Evolutionary conservation across 92 coral and sea anemone species (phyloP), one percentile per base, ranked within the genome.

Genomic region (Heliopora coerulea): DNA sequence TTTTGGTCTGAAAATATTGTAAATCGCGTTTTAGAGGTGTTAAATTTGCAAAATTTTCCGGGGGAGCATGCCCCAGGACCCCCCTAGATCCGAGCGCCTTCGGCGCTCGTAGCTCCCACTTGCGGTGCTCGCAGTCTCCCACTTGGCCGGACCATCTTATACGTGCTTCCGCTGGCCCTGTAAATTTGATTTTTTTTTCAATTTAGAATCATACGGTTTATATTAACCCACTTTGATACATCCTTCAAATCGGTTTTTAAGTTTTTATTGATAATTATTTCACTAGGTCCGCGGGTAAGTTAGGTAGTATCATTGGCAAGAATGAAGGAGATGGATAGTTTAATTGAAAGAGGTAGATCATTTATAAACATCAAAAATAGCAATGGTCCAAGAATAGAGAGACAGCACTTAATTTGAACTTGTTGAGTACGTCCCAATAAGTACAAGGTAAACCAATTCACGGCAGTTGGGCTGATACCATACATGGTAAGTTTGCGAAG

Each of bases 361-460:
- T 59, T 59, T 3, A 59, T 59, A 59, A 59, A 59, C 17, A 59
- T 0, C 20, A 59, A 59, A 24, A 26, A 59, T 1, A 24, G 34
- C 30, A 56, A 56, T 14, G 62, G 12, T 1, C 62, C 62, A 2
- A 56, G 62, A n/a, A 56, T 56, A 56, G 62, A 56, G 15, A 56
- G 23, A n/a, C 12, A 2, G 2, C 33, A 3, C 20, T 29, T 59
- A 7, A 59, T 29, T 21, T 21, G 34, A 2, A 26, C 64, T 26
- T 59, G 64, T 59, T 59, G 64, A 6, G 64, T 59, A 1, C 64
- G 64, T 7, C 34, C 64, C 27, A 21, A 20, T 24, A 59, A 18
- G 27, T 59, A 59, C 4, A 28, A 56, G 3, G 62, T n/a, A 30
- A 56, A 56, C 62, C 62, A 56, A 17, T 56, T 17, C 10, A 56